These are phyloP conservation scores for Eristalis pertinax DNA, from an alignment of 2,888 invertebrate genomes.

Conservation along the genomic window DNA sequence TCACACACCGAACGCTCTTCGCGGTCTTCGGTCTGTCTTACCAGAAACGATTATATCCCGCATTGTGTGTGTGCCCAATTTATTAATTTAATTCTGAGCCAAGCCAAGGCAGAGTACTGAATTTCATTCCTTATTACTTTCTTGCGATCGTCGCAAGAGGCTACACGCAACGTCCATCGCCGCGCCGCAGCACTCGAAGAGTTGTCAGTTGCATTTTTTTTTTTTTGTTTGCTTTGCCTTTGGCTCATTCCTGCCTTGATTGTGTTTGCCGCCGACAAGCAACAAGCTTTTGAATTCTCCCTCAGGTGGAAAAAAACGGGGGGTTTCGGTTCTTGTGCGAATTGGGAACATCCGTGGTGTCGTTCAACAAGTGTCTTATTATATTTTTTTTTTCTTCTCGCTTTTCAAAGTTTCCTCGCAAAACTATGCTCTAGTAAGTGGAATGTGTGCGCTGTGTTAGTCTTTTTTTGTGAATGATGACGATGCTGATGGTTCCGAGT, in stretches of 20 bases:
- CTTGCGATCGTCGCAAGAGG: slow-evolving; percentile 66
- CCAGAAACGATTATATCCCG: slow-evolving; percentile 55
- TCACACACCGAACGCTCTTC: slow-evolving; percentile 26
- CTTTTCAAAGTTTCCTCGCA: background rate
- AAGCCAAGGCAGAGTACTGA: slow-evolving; percentile 43
- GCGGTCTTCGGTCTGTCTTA: slow-evolving; percentile 61
- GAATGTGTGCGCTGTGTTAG: slow-evolving; percentile 2
- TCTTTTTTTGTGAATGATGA: slow-evolving; percentile 14
- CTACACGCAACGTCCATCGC: slow-evolving; percentile 32
- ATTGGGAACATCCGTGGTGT: slow-evolving; percentile 30
- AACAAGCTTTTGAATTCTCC: slow-evolving; percentile 2
- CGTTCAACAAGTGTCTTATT: slow-evolving; percentile 37
- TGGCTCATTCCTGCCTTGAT: background rate
- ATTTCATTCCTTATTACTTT: slow-evolving; percentile 69
- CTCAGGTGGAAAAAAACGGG: slow-evolving; percentile 5
- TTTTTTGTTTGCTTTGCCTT: slow-evolving; percentile 9
- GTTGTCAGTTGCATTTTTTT: slow-evolving; percentile 35
- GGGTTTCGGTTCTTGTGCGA: slow-evolving; percentile 17
- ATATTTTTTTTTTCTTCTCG: background rate
- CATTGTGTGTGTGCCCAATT: slow-evolving; percentile 70
- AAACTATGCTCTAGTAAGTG: slow-evolving; percentile 68
- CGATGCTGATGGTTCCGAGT: slow-evolving; percentile 16
- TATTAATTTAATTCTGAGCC: slow-evolving; percentile 70
- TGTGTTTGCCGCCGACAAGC: slow-evolving; percentile 14
- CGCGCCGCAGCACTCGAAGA: slow-evolving; percentile 22